Base-by-base conservation (phyloP, 2,113 vertebrate species). In the Alexandromys fortis region DNA sequence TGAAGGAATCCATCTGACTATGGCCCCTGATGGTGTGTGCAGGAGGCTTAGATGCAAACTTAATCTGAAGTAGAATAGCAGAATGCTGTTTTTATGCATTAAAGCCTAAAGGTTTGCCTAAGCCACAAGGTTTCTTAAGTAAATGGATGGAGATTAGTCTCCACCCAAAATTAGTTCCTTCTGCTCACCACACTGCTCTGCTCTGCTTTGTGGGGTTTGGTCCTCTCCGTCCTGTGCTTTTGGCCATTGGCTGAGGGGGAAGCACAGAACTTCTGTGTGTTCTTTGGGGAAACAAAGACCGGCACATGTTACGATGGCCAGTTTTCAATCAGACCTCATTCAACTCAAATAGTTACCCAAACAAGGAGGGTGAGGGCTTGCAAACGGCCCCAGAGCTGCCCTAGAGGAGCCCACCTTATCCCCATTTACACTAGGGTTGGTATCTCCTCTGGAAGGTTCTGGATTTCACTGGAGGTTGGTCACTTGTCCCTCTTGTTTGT, bases 11-110 rank as follows among this genome's bases (percentile, higher is more conserved):
- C 45, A 24, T 30, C 17, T 12, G 10, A 35, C n/a, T 24, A 5
- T 5, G 13, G 55, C 93, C 55, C n/a, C 79, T 63, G 55, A 52
- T 22, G 10, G 42, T 30, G 12, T 63, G 38, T 75, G 24, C 47
- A 72, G 47, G 35, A 35, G n/a, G 21, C 22, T 8, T 3, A 52
- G 58, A 49, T 7, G 13, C 33, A 88, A 3, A 79, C 52, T 90
- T 72, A 47, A 72, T 63, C 76, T 67, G 67, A 93, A 92, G 58
- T 58, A 58, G 58, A 58, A 58, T 21, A 68, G 77, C 30, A 89
- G 92, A 96, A 85, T 63, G 68, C 13, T n/a, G 33, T 26, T 65
- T 42, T 86, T 81, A 67, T 49, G 30, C 35, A 5, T 68, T 52
- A 49, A 91, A 81, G 9, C 3, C 22, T 38, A 75, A n/a, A 38